These are phyloP conservation scores for Hozukius guyotensis DNA, from an alignment of 2,797 vertebrate species.

Conservation along the genomic window DNA sequence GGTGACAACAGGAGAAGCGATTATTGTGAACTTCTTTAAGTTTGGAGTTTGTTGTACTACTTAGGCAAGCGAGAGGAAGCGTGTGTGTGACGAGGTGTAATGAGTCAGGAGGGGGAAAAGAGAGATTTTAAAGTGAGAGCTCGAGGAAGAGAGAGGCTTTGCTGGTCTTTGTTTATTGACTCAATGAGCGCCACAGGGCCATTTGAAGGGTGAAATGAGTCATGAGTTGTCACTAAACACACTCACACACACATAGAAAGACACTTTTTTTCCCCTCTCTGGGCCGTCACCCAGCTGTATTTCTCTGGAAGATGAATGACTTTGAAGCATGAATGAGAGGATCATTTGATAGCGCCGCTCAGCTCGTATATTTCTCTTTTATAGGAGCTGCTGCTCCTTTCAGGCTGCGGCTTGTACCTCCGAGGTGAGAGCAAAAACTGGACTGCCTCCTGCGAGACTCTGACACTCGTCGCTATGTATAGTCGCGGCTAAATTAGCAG, in stretches of 20 bases:
- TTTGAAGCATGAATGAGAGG: constrained; percentile 68
- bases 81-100: constrained; percentile 29
- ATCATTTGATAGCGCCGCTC: constrained; percentile 64
- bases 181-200: constrained; percentile 53
- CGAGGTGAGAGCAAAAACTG: constrained; percentile 61
- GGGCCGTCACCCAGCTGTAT: constrained; percentile 59
- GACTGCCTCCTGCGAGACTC: constrained; percentile 71
- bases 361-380: constrained; percentile 68
- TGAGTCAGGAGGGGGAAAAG: constrained; percentile 39
- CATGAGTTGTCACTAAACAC: constrained; percentile 68
- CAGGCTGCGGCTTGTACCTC: constrained; percentile 43
- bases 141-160: constrained; percentile 28
- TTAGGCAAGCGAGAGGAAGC: background rate
- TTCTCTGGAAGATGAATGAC: constrained; percentile 71
- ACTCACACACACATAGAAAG: constrained; percentile 15
- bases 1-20: constrained; percentile 49
- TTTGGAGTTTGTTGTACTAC: constrained; percentile 25
- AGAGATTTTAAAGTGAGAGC: constrained; percentile 46
- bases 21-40: constrained; percentile 53
- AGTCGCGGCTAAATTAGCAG: constrained; percentile 63
- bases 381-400: constrained; percentile 49
- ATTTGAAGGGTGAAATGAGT: constrained; percentile 74
- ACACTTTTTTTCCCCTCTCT: background rate
- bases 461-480: constrained; percentile 56
- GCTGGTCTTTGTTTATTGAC: constrained; percentile 74